Evolutionary conservation across 2,113 vertebrate genomes (phyloP).

Genomic region (Polyodon spathula): DNA sequence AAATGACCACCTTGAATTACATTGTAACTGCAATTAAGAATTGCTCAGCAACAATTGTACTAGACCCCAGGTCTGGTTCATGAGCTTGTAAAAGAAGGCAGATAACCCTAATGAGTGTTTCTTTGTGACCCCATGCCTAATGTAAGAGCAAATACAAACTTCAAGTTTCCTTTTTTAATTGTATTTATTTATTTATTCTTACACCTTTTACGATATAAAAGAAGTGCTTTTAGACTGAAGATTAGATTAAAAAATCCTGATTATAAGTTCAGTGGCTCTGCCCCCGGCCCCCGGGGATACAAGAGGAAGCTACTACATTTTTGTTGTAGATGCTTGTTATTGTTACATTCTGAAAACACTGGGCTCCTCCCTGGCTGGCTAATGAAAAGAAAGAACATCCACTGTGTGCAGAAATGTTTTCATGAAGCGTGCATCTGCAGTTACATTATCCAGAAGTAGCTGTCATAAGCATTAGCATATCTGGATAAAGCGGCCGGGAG

Average conservation of each 20-base stretch:
- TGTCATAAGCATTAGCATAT: neutral
- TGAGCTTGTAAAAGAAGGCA: no score
- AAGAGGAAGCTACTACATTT: conserved; percentile 23
- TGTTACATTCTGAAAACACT: neutral
- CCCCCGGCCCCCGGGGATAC: conserved; percentile 10
- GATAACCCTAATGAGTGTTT: no score
- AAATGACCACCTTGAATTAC: no score
- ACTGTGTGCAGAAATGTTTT: conserved; percentile 2
- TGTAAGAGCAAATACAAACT: no score
- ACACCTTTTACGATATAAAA: no score
- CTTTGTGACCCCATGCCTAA: no score
- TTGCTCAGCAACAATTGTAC: no score
- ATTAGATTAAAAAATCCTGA: neutral
- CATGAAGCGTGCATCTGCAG: conserved; percentile 8
- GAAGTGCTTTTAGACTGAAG: neutral
- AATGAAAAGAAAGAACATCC: conserved; percentile 14
- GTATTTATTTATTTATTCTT: no score
- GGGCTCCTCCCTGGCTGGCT: conserved; percentile 18
- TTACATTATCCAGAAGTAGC: conserved; percentile 18
- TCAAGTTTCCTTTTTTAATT: no score
- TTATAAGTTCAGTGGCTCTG: conserved; percentile 5
- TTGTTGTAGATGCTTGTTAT: conserved; percentile 13
- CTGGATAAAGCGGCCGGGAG: neutral
- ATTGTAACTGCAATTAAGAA: no score
- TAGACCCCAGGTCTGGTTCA: no score